A percentile compares a stretch with the other conserved stretches of the same genome.
Evolutionary conservation across 2,888 invertebrate genomes (phyloP).

Genomic region (Lypha dubia): DNA sequence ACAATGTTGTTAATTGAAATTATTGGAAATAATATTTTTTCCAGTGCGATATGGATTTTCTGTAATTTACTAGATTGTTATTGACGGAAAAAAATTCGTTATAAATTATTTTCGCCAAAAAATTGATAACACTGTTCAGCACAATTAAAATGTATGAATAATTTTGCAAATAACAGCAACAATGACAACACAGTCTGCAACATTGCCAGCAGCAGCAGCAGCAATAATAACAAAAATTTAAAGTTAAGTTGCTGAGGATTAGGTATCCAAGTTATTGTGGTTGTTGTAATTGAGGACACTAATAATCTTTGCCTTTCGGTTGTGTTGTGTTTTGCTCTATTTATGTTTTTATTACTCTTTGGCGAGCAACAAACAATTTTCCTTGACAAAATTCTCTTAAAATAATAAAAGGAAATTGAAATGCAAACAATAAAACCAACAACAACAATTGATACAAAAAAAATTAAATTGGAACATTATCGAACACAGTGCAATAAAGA

Average conservation of each 20-base stretch:
- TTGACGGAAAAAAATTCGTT: not conserved
- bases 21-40: no score
- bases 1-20: no score
- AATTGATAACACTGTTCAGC: not conserved
- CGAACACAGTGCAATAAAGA: not conserved
- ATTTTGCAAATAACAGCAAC: slow-evolving; percentile 35
- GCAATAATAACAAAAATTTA: slow-evolving; percentile 33
- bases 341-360: not conserved
- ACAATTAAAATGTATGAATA: slow-evolving; percentile 7
- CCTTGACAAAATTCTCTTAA: slow-evolving; percentile 27
- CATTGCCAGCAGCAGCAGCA: slow-evolving; percentile 42
- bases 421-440: slow-evolving; percentile 10
- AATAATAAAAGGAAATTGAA: slow-evolving; percentile 4
- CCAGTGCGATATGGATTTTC: no score
- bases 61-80: no score
- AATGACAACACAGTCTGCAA: slow-evolving; percentile 50
- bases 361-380: not conserved
- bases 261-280: not conserved
- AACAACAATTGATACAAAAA: slow-evolving; percentile 7
- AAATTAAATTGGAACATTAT: not conserved
- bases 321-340: slow-evolving; percentile 40
- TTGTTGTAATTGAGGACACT: slow-evolving; percentile 40
- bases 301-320: not conserved
- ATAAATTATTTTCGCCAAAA: not conserved
- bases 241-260: slow-evolving; percentile 45